Conservation (phyloP, 2,797 vertebrate genomes). For the Cheirogaleus major region DNA sequence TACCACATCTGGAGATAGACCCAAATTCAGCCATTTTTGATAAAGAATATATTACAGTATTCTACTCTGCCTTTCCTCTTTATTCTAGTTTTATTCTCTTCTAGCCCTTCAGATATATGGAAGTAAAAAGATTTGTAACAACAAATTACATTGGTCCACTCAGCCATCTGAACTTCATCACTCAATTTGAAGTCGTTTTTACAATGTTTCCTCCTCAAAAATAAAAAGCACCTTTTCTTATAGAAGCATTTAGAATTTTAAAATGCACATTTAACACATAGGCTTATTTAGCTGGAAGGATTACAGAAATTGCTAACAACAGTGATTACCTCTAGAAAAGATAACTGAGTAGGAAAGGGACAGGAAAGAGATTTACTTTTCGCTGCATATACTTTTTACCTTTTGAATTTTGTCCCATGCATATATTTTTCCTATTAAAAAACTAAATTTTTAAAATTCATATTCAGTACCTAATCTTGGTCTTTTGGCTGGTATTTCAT, state of each 20-base stretch:
- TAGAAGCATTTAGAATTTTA: neutral
- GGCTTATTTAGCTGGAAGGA: slow-evolving; percentile 22
- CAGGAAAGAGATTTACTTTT: slow-evolving; percentile 49
- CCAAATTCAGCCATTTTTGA: slow-evolving; percentile 10
- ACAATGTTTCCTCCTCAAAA: slow-evolving; percentile 27
- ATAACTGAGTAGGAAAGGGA: neutral
- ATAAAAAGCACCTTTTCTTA: slow-evolving; percentile 24
- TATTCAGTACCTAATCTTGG: slow-evolving; percentile 79
- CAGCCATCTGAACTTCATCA: neutral
- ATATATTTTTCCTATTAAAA: slow-evolving; percentile 52
- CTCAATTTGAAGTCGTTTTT: slow-evolving; percentile 3
- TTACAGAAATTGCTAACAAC: neutral
- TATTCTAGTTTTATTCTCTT: slow-evolving; percentile 45
- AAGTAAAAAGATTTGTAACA: slow-evolving; percentile 39
- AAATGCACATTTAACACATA: slow-evolving; percentile 54
- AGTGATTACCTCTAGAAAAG: neutral
- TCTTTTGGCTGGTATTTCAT: slow-evolving; percentile 72
- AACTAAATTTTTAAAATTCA: slow-evolving; percentile 36
- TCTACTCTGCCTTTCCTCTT: neutral
- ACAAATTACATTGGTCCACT: neutral
- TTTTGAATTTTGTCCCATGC: slow-evolving; percentile 48
- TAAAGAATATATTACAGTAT: neutral
- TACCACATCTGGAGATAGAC: neutral
- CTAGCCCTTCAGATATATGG: neutral
- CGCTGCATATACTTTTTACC: neutral